A percentile compares a stretch with the other conserved stretches of the same genome.
Evolutionary conservation across 2,113 vertebrate species (phyloP).

Genomic region (Equus quagga): DNA sequence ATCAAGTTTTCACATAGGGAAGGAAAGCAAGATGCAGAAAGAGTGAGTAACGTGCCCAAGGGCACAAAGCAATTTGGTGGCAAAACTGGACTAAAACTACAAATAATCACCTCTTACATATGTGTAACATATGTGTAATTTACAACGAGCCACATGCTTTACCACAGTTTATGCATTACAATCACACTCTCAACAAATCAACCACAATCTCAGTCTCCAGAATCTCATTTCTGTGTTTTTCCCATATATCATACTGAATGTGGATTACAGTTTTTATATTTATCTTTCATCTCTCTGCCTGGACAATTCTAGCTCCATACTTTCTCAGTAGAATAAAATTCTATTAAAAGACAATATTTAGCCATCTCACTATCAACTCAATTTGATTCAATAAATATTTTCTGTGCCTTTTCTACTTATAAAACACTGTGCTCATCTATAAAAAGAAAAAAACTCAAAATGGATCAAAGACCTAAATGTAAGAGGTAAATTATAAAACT

Average conservation of each 20-base stretch:
- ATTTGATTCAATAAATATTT: background rate
- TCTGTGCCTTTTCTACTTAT: background rate
- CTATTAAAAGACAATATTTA: background rate
- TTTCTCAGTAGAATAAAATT: background rate
- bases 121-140: background rate
- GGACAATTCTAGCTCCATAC: background rate
- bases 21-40: background rate
- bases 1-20: background rate
- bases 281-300: background rate
- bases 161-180: background rate
- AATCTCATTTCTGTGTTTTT: background rate
- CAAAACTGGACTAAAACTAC: background rate
- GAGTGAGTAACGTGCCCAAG: background rate
- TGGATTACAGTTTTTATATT: background rate
- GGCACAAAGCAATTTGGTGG: background rate
- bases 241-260: background rate
- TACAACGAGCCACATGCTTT: background rate
- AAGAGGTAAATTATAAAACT: background rate
- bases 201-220: background rate
- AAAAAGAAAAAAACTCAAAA: background rate
- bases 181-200: background rate
- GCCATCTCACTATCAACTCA: background rate
- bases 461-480: background rate
- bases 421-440: background rate
- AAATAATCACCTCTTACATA: background rate